Percentiles rank a stretch among this genome's conserved stretches.
Evolutionary conservation across 2,888 invertebrate genomes (phyloP).

Genomic region (Abscondita cerata): DNA sequence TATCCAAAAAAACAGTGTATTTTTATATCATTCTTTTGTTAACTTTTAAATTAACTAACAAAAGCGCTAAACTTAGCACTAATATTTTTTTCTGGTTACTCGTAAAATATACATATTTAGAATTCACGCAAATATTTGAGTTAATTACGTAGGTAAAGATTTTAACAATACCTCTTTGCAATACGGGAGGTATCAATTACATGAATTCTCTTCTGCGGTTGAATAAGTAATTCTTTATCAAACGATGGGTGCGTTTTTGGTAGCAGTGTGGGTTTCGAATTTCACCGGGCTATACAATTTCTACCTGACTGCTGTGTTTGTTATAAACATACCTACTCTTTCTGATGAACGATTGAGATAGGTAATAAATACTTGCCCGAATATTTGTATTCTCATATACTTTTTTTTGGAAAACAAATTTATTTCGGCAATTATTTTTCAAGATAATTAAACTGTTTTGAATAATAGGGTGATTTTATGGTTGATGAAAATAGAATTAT

Average conservation of each 20-base stretch:
- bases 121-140: background rate
- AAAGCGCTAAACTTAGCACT: background rate
- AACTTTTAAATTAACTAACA: constrained; percentile 11
- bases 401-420: too few species aligned
- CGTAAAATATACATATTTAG: too few species aligned
- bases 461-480: too few species aligned
- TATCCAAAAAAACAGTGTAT: constrained; percentile 8
- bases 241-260: constrained; percentile 38
- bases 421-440: too few species aligned
- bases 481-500: too few species aligned
- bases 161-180: constrained; percentile 23
- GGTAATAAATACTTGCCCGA: constrained; percentile 30
- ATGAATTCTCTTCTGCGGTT: constrained; percentile 26
- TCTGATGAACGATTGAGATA: constrained; percentile 32
- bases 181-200: constrained; percentile 35
- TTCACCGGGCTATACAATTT: constrained; percentile 35
- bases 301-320: constrained; percentile 32
- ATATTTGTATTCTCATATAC: constrained; percentile 23
- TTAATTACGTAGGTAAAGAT: constrained; percentile 16
- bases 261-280: constrained; percentile 39
- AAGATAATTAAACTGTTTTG: too few species aligned
- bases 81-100: too few species aligned
- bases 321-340: constrained; percentile 33
- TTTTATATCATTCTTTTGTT: constrained; percentile 8
- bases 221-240: constrained; percentile 34